Percentiles rank a stretch among this genome's conserved stretches.
Evolutionary conservation across 1,140 invertebrate species (phyloP).

Genomic region (Tetraneura akinire): DNA sequence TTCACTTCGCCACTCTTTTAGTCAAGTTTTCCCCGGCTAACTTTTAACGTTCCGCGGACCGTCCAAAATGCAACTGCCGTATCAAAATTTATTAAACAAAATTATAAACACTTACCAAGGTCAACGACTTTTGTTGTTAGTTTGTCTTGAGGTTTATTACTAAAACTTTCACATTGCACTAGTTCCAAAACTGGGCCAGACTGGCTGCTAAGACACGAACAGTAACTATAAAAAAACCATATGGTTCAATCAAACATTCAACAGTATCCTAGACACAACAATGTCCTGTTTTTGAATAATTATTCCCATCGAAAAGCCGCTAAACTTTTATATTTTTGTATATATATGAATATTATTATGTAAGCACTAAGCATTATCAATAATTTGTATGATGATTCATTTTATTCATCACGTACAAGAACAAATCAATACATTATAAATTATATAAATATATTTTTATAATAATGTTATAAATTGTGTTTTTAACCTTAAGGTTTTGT

Average conservation of each 20-base stretch:
- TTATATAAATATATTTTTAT: too few species aligned
- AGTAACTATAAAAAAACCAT: constrained; percentile 45
- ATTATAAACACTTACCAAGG: constrained; percentile 50
- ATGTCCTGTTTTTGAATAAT: background rate
- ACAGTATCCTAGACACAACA: constrained; percentile 41
- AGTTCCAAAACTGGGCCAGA: constrained; percentile 51
- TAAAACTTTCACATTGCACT: constrained; percentile 50
- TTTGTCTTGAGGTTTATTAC: constrained; percentile 50
- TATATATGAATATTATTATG: too few species aligned
- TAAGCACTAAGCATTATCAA: too few species aligned
- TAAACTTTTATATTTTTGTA: background rate
- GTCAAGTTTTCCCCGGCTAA: constrained; percentile 42
- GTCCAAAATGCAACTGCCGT: constrained; percentile 25
- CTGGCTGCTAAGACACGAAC: constrained; percentile 28
- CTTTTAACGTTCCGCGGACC: constrained; percentile 35
- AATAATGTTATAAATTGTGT: too few species aligned
- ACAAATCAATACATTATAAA: too few species aligned
- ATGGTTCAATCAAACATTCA: constrained; percentile 43
- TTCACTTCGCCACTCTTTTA: background rate
- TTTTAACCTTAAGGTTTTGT: too few species aligned
- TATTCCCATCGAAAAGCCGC: background rate
- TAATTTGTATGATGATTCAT: too few species aligned
- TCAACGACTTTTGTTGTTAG: constrained; percentile 51
- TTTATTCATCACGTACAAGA: too few species aligned
- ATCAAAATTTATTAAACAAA: constrained; percentile 46